A percentile compares a stretch with the other conserved stretches of the same genome.
phyloP scores from a whole-genome alignment of 2,888 invertebrate genomes.

The Caenorhabditis drosophilae region DNA sequence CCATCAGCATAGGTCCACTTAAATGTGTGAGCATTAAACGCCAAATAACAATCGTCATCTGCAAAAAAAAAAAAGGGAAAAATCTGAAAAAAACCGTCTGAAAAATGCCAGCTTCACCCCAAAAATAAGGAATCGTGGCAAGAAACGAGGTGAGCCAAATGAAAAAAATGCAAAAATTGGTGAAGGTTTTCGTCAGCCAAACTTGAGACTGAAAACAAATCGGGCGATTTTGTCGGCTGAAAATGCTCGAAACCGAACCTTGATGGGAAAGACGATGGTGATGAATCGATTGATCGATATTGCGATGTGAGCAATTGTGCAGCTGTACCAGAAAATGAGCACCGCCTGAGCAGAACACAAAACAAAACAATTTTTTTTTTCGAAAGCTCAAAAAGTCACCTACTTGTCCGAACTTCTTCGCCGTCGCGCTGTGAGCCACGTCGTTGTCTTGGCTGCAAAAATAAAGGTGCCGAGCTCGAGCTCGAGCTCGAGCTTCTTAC shows the following conservation, averaged over 20 bases:
- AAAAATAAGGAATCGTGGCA: constrained; percentile 40
- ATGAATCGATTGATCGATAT: constrained; percentile 45
- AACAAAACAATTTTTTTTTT: too few relatives aligned
- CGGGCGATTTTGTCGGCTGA: too few relatives aligned
- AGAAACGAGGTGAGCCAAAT: constrained; percentile 32
- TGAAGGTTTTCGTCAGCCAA: too few relatives aligned
- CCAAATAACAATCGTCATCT: constrained; percentile 22
- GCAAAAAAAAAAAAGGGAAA: neutral
- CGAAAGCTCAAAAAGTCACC: too few relatives aligned
- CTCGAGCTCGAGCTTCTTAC: too few relatives aligned
- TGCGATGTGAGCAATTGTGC: constrained; percentile 42
- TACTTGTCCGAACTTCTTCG: constrained; percentile 38
- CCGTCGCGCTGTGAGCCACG: constrained; percentile 12
- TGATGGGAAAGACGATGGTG: constrained; percentile 40
- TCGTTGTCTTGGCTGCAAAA: constrained; percentile 27
- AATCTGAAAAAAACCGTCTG: neutral
- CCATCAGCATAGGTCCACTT: constrained; percentile 25
- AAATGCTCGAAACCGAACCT: too few relatives aligned
- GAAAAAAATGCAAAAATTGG: too few relatives aligned
- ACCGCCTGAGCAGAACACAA: too few relatives aligned
- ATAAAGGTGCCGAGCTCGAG: too few relatives aligned
- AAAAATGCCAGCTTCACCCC: constrained; percentile 13
- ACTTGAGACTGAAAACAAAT: too few relatives aligned
- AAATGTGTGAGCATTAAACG: constrained; percentile 22
- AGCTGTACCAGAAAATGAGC: constrained; percentile 48